Conservation (phyloP, 1,140 invertebrate genomes). For the Megalonaias nervosa region DNA sequence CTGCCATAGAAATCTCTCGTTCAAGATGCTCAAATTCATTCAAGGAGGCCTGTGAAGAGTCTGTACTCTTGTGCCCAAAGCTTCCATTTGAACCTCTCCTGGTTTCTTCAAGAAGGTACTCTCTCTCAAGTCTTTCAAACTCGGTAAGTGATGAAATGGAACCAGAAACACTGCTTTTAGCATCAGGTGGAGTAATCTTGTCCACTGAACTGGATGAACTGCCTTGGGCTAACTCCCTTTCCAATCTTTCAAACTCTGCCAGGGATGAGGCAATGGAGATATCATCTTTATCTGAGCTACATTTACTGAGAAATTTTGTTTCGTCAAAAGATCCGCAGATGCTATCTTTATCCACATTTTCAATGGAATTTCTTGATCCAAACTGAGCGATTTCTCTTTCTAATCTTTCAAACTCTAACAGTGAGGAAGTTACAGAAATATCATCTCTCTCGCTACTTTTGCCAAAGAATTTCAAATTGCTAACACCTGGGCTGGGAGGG, state of each 20-base stretch:
- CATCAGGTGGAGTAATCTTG: constrained; percentile 45
- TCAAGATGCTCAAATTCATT: constrained; percentile 69
- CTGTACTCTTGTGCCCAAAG: constrained; percentile 54
- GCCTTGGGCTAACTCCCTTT: constrained; percentile 73
- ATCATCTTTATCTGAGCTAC: constrained; percentile 87
- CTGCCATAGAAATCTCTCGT: constrained; percentile 57
- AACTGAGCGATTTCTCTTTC: constrained; percentile 68
- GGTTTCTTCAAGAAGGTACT: constrained; percentile 64
- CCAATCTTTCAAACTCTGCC: constrained; percentile 74
- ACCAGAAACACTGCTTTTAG: constrained; percentile 71
- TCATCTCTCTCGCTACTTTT: constrained; percentile 69
- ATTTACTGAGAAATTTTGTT: constrained; percentile 60
- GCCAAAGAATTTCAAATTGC: constrained; percentile 66
- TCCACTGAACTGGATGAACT: constrained; percentile 68
- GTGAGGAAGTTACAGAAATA: constrained; percentile 71
- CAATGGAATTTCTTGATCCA: constrained; percentile 60
- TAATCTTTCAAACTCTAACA: constrained; percentile 72
- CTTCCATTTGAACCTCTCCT: constrained; percentile 57
- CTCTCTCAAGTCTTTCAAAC: constrained; percentile 91
- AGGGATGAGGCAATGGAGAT: constrained; percentile 92
- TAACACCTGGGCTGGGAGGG: constrained; percentile 54
- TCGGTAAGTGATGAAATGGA: constrained; percentile 77
- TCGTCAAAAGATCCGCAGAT: constrained; percentile 52
- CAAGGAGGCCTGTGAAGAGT: constrained; percentile 71
- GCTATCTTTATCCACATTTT: constrained; percentile 53